These are phyloP conservation scores for Leucozona laternaria DNA, from an alignment of 2,888 invertebrate species.

Conservation along the genomic window DNA sequence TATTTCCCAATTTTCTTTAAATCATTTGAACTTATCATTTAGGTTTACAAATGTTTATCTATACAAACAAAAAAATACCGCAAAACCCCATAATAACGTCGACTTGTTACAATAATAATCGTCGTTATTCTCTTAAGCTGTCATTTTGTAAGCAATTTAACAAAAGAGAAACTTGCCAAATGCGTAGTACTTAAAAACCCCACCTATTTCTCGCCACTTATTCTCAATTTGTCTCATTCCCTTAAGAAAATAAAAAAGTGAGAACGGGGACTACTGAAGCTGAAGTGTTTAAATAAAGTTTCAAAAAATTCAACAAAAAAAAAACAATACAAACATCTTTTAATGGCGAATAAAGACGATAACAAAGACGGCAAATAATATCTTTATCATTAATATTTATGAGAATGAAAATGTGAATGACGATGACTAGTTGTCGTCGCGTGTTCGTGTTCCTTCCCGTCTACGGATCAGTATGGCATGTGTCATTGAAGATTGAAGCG, in stretches of 20 bases:
- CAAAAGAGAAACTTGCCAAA: too few species aligned
- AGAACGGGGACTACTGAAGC: neutral
- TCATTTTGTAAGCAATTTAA: too few species aligned
- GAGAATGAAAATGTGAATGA: constrained; percentile 59
- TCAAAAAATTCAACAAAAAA: neutral
- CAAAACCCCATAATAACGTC: too few species aligned
- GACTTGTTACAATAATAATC: too few species aligned
- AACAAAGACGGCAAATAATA: constrained; percentile 34
- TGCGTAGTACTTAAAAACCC: too few species aligned
- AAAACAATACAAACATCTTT: constrained; percentile 21
- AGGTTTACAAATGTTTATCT: too few species aligned
- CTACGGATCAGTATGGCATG: constrained; percentile 66
- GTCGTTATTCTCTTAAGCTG: too few species aligned
- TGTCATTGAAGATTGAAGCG: constrained; percentile 71
- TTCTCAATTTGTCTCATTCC: neutral
- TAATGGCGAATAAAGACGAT: constrained; percentile 29
- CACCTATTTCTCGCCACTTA: constrained; percentile 9
- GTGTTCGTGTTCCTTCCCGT: constrained; percentile 67
- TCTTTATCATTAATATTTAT: constrained; percentile 72
- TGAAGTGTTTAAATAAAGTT: neutral
- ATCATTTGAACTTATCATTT: too few species aligned
- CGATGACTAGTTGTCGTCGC: constrained; percentile 57
- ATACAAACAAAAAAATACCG: too few species aligned
- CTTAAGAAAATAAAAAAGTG: neutral
- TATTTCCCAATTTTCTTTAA: too few species aligned